These are phyloP conservation scores for Aquatica leii DNA, from an alignment of 2,888 invertebrate species.

Conservation along the genomic window DNA sequence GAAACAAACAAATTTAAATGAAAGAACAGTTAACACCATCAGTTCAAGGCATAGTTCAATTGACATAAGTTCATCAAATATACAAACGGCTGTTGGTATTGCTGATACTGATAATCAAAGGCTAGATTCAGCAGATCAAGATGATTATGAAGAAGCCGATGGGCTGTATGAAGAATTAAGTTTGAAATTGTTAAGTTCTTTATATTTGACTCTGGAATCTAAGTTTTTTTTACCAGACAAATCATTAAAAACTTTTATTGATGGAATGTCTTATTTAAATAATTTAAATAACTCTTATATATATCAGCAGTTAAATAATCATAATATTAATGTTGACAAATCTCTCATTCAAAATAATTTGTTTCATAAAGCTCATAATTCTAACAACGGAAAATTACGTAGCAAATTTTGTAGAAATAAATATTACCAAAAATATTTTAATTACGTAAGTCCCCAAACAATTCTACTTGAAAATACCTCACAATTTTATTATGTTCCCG, in stretches of 20 bases:
- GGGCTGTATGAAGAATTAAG: too few relatives aligned
- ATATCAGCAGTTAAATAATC: not conserved
- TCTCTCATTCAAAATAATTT: constrained; percentile 9
- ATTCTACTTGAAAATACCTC: constrained; percentile 10
- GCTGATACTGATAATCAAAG: too few relatives aligned
- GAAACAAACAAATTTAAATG: too few relatives aligned
- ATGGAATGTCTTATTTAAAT: constrained; percentile 7
- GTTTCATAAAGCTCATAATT: constrained; percentile 12
- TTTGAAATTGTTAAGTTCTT: too few relatives aligned
- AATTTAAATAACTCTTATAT: not conserved
- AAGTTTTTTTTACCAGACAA: constrained; percentile 18
- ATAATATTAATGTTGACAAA: not conserved
- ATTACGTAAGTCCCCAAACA: constrained; percentile 21
- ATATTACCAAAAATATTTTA: constrained; percentile 28
- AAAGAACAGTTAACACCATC: too few relatives aligned
- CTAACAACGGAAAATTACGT: constrained; percentile 12
- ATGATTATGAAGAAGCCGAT: too few relatives aligned
- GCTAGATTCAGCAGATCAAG: too few relatives aligned
- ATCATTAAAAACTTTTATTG: constrained; percentile 20
- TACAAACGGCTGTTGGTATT: too few relatives aligned
- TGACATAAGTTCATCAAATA: too few relatives aligned
- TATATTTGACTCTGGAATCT: constrained; percentile 9
- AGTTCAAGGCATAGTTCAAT: too few relatives aligned
- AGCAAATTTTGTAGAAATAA: constrained; percentile 13
- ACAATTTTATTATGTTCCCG: constrained; percentile 22